These are phyloP conservation scores for Podarcis muralis DNA, from an alignment of 2,113 vertebrate species.

Conservation along the genomic window DNA sequence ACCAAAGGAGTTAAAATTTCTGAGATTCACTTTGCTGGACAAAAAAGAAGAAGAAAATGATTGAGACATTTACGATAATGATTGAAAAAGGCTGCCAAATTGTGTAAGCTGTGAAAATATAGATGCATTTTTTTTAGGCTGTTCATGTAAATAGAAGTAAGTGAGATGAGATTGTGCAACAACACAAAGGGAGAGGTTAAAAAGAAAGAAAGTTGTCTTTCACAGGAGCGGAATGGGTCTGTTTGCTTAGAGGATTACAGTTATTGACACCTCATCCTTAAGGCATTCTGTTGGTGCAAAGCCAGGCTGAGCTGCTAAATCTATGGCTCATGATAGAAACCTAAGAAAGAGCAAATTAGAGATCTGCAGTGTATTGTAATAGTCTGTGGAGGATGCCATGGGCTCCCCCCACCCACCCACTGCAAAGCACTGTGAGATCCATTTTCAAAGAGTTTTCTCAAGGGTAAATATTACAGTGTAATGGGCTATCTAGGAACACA, in stretches of 20 bases:
- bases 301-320: constrained; percentile 8
- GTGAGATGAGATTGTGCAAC: neutral
- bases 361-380: neutral
- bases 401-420: neutral
- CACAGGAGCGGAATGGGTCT: neutral
- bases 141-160: neutral
- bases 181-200: constrained; percentile 27
- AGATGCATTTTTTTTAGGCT: constrained; percentile 12
- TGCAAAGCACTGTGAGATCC: neutral
- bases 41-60: constrained; percentile 31
- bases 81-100: constrained; percentile 16
- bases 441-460: constrained; percentile 1
- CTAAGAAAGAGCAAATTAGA: constrained; percentile 30
- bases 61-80: constrained; percentile 5
- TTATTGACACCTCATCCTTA: constrained; percentile 36
- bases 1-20: neutral
- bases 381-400: neutral
- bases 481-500: neutral
- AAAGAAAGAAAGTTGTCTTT: constrained; percentile 5
- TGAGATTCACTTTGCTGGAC: neutral
- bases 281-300: constrained; percentile 12
- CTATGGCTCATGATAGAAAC: constrained; percentile 15
- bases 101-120: neutral
- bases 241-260: constrained; percentile 17
- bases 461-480: neutral